Conservation (phyloP, 2,888 invertebrate genomes). For the Amphipoea lucens region DNA sequence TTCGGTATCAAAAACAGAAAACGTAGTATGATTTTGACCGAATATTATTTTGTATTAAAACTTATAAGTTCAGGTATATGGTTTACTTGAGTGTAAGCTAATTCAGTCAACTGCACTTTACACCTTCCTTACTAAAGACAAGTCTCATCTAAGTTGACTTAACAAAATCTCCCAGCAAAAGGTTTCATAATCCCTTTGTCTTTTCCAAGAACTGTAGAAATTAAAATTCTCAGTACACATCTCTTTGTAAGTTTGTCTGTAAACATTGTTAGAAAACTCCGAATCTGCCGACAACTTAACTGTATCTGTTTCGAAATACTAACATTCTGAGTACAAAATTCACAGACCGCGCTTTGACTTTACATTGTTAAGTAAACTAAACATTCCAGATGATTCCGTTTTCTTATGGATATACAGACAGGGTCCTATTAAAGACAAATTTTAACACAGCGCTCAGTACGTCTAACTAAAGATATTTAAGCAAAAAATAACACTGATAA, state of each 20-base stretch:
- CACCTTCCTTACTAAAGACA: neutral
- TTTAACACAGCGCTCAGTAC: no score
- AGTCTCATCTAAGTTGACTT: neutral
- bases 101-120: neutral
- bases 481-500: no score
- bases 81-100: no score
- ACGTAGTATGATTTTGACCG: neutral
- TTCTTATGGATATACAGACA: no score
- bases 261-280: constrained; percentile 62
- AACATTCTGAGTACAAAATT: constrained; percentile 41
- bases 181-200: constrained; percentile 31
- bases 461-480: no score
- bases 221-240: constrained; percentile 61
- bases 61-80: neutral
- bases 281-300: constrained; percentile 61
- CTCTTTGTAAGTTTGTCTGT: constrained; percentile 60
- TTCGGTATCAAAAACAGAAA: neutral
- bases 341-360: neutral
- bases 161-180: constrained; percentile 31
- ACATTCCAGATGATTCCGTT: no score
- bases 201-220: constrained; percentile 59
- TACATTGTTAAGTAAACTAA: neutral
- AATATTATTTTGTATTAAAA: neutral
- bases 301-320: constrained; percentile 60
- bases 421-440: no score